Evolutionary conservation across 1,140 invertebrate genomes (phyloP).

Genomic region (Eurosta solidaginis): DNA sequence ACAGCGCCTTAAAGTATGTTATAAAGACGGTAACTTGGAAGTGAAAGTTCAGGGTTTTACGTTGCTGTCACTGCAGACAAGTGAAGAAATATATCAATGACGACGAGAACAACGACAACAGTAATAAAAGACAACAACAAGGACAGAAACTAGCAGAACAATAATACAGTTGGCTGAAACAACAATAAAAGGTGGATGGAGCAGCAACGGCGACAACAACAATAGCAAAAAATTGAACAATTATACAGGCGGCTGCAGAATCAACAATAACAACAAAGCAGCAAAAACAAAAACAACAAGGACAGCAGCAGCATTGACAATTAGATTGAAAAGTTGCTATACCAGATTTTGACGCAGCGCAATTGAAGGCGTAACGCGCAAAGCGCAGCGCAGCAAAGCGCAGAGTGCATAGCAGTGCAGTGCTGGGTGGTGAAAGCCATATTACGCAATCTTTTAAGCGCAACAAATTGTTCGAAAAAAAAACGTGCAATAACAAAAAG

Average conservation of each 20-base stretch:
- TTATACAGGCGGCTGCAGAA: too few species aligned
- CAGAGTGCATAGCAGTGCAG: too few species aligned
- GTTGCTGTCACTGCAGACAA: slow-evolving; percentile 23
- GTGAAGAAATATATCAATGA: slow-evolving; percentile 16
- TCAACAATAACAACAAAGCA: too few species aligned
- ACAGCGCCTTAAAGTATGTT: slow-evolving; percentile 16
- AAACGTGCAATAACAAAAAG: not conserved
- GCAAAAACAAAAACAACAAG: not conserved
- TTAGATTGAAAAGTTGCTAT: not conserved
- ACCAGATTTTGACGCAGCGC: not conserved
- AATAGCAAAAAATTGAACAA: too few species aligned
- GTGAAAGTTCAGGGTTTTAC: slow-evolving; percentile 22
- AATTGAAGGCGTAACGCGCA: not conserved
- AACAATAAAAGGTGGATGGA: too few species aligned
- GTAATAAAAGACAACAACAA: too few species aligned
- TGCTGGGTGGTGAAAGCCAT: not conserved
- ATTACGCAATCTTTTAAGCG: slow-evolving; percentile 21
- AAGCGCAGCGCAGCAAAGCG: not conserved
- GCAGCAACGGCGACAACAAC: too few species aligned
- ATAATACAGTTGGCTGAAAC: too few species aligned
- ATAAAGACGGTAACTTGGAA: not conserved
- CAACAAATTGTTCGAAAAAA: not conserved
- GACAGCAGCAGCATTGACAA: not conserved
- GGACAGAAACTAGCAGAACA: not conserved
- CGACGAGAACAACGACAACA: not conserved